Conservation (phyloP, 1,140 invertebrate species). For the Mactra quadrangularis region DNA sequence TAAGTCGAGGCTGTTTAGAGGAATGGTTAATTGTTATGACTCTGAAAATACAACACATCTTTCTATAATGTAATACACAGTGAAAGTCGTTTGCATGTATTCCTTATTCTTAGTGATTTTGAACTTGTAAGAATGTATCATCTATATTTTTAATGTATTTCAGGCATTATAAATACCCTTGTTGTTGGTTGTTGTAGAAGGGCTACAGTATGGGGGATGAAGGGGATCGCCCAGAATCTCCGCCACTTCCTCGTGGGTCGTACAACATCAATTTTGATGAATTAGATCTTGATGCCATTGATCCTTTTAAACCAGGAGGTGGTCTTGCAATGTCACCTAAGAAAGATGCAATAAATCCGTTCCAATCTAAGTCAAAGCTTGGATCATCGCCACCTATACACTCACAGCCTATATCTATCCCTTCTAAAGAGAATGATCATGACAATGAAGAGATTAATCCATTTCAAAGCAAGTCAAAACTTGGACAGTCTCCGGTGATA, state of each 20-base stretch:
- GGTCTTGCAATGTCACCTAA: conserved; percentile 15
- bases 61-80: too few species aligned
- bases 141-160: too few species aligned
- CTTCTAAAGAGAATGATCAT: not conserved
- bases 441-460: conserved; percentile 29
- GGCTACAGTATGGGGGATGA: conserved; percentile 52
- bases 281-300: conserved; percentile 37
- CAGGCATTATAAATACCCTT: too few species aligned
- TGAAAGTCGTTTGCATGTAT: too few species aligned
- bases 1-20: too few species aligned
- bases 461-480: conserved; percentile 41
- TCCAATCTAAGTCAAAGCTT: conserved; percentile 34
- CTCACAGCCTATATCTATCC: not conserved
- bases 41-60: too few species aligned
- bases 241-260: conserved; percentile 40
- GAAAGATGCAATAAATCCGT: conserved; percentile 30
- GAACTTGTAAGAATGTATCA: too few species aligned
- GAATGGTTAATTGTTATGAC: too few species aligned
- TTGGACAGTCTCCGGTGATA: conserved; percentile 26
- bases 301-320: conserved; percentile 46
- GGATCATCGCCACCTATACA: conserved; percentile 33
- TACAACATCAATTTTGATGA: conserved; percentile 62
- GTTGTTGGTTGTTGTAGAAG: too few species aligned
- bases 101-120: too few species aligned
- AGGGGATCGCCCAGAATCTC: conserved; percentile 31